Evolutionary conservation across 2,888 invertebrate genomes (phyloP).

Genomic region (Hofmannophila pseudospretella): DNA sequence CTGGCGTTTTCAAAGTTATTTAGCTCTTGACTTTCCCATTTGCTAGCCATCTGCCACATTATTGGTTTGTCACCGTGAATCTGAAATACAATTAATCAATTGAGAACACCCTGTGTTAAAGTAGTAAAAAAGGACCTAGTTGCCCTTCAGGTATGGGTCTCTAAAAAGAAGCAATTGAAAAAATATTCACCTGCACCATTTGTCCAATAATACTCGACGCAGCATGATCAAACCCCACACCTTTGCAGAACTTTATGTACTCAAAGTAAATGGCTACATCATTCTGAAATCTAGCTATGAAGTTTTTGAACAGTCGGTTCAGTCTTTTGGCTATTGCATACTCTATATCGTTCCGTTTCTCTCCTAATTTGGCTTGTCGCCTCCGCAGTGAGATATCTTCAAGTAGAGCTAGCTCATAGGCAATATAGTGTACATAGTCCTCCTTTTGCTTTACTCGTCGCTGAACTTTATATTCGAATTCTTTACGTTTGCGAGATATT

Average conservation of each 20-base stretch:
- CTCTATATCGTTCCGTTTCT: constrained; percentile 82
- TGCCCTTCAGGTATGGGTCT: no score
- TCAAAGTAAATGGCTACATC: constrained; percentile 87
- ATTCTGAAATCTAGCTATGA: constrained; percentile 82
- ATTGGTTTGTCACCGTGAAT: constrained; percentile 85
- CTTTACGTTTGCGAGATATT: constrained; percentile 82
- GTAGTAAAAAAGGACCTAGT: no score
- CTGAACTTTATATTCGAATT: constrained; percentile 85
- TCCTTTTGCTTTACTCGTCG: constrained; percentile 82
- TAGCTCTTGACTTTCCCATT: constrained; percentile 85
- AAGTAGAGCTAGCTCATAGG: constrained; percentile 83
- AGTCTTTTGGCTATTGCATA: constrained; percentile 83
- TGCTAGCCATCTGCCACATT: constrained; percentile 88
- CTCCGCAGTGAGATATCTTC: constrained; percentile 81
- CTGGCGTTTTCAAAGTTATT: constrained; percentile 83
- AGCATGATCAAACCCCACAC: constrained; percentile 76
- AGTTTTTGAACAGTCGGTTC: constrained; percentile 84
- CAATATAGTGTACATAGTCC: constrained; percentile 83
- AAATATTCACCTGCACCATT: constrained; percentile 78
- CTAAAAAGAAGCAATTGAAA: no score
- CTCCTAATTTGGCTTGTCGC: constrained; percentile 72
- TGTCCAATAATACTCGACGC: constrained; percentile 78
- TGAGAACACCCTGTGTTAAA: no score
- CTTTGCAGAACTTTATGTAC: constrained; percentile 87
- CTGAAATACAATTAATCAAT: constrained; percentile 46